These are phyloP conservation scores for Dasyornis broadbenti DNA, from an alignment of 2,113 vertebrate species.

Conservation along the genomic window DNA sequence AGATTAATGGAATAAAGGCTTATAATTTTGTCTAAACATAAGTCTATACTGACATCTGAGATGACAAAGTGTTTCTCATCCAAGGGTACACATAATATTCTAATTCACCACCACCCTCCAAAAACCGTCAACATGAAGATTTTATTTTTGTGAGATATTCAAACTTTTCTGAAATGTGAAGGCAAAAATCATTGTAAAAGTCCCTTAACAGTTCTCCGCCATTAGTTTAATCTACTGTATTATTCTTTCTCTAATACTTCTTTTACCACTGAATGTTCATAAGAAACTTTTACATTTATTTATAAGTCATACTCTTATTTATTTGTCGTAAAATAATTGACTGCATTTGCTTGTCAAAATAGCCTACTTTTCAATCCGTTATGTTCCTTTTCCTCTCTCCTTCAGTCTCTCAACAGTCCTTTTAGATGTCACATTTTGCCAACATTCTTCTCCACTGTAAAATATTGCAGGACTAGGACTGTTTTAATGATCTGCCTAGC, in stretches of 20 bases:
- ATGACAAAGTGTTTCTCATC: not conserved
- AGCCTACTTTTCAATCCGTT: not conserved
- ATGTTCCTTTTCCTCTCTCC: not conserved
- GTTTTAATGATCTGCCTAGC: not conserved
- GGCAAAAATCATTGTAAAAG: not conserved
- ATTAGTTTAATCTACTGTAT: not conserved
- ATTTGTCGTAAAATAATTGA: not conserved
- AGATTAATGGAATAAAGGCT: not conserved
- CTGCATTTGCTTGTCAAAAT: not conserved
- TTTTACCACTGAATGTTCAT: not conserved
- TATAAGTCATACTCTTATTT: not conserved
- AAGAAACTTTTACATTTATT: not conserved
- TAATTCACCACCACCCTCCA: not conserved
- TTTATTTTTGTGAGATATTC: not conserved
- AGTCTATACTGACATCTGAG: not conserved
- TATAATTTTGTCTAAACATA: not conserved
- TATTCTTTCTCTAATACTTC: not conserved
- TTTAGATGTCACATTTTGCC: not conserved
- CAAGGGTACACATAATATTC: not conserved
- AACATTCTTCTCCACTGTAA: not conserved
- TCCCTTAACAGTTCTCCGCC: not conserved
- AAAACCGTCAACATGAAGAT: not conserved
- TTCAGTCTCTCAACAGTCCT: not conserved
- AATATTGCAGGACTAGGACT: not conserved
- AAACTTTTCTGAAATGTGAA: not conserved